Conservation (phyloP, 2,113 vertebrate species). For the Siniperca knerii region DNA sequence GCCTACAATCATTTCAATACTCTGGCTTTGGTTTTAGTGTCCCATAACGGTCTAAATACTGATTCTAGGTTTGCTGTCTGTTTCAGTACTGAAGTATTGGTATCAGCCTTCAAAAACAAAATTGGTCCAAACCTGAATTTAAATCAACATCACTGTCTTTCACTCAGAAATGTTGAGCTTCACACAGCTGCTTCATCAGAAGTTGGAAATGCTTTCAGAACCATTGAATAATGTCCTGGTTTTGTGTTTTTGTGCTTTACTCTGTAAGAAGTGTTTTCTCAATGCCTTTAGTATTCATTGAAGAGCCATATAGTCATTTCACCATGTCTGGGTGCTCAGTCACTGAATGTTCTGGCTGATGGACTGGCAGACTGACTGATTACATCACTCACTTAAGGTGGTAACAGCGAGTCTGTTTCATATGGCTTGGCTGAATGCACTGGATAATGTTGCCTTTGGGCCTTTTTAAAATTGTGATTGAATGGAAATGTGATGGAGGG, state of each 20-base stretch:
- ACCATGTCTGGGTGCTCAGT: neutral
- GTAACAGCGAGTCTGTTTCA: constrained; percentile 21
- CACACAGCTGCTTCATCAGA: neutral
- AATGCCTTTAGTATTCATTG: constrained; percentile 19
- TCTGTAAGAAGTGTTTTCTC: constrained; percentile 39
- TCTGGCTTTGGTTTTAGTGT: neutral
- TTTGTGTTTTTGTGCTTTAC: constrained; percentile 45
- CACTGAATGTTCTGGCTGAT: constrained; percentile 25
- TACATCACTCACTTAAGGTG: constrained; percentile 18
- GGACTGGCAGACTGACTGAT: neutral
- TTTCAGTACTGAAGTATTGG: neutral
- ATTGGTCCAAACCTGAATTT: neutral
- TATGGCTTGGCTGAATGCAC: constrained; percentile 16
- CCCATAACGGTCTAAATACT: neutral
- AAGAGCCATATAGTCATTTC: constrained; percentile 31
- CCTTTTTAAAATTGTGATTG: constrained; percentile 51
- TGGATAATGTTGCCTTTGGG: constrained; percentile 30
- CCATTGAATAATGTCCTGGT: neutral
- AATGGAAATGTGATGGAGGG: constrained; percentile 42
- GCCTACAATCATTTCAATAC: neutral
- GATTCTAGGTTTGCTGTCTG: neutral
- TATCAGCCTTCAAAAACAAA: neutral
- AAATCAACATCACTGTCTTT: neutral
- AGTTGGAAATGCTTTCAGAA: constrained; percentile 6
- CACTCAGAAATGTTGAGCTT: neutral